A percentile compares a stretch with the other conserved stretches of the same genome.
phyloP scores from a whole-genome alignment of 2,113 vertebrate genomes.

The Entomyzon cyanotis region DNA sequence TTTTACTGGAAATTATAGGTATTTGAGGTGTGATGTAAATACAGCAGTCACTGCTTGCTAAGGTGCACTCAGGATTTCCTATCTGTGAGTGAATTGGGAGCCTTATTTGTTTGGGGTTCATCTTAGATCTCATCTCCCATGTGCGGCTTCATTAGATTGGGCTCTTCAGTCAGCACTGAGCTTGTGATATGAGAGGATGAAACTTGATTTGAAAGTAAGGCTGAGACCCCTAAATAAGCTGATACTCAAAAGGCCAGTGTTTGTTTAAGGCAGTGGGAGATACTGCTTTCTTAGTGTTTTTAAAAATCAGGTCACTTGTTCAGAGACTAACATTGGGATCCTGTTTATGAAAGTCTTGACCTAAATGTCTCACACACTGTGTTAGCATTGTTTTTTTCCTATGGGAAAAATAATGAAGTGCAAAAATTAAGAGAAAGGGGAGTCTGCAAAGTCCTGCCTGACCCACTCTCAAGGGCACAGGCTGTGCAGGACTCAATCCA shows the following conservation, averaged over 20 bases:
- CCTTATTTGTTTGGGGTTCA: neutral
- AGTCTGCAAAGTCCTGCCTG: neutral
- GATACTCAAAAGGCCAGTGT: neutral
- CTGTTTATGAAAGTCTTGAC: neutral
- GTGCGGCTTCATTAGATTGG: neutral
- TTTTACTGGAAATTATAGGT: neutral
- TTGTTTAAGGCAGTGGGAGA: neutral
- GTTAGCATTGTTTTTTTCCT: neutral
- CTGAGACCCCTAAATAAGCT: neutral
- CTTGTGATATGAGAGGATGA: neutral
- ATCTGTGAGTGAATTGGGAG: neutral
- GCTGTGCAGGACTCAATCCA: neutral
- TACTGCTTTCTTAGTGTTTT: neutral
- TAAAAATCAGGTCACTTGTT: neutral
- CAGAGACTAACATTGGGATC: neutral
- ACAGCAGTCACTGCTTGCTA: neutral
- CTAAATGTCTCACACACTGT: neutral
- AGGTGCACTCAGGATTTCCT: neutral
- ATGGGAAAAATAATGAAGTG: neutral
- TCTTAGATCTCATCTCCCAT: neutral
- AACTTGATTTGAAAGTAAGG: neutral
- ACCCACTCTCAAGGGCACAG: neutral
- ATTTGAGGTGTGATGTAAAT: neutral
- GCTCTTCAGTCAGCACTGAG: neutral
- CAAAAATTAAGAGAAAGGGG: neutral